Evolutionary conservation across 2,888 invertebrate species (phyloP), one percentile per base, ranked within the genome.

Genomic region (Macrosoma leucophasiata): DNA sequence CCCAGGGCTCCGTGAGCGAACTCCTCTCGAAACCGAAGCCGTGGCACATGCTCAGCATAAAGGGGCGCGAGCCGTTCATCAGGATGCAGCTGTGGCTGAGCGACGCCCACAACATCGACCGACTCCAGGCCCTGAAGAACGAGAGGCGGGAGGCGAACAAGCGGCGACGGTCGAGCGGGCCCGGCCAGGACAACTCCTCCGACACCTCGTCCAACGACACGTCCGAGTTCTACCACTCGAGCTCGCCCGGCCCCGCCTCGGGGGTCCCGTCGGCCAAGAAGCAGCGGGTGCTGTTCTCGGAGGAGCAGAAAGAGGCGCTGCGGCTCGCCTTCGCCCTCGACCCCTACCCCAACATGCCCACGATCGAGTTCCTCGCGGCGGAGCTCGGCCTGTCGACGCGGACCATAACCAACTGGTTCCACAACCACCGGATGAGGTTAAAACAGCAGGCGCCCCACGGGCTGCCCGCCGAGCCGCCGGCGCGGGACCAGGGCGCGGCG

Each of bases 351-450:
- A 97, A 96, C 70, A 94, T 97, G 60, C 93, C 94, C 13, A 96
- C 97, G 36, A 97, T 98, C 48, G 98, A 98, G 69, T 96, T 96
- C 63, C 87, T 99, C 37, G 97, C 98, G 15, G 89, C 90, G 15
- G 97, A 97, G 72, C 84, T 99, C 34, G 93, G 92, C 5, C 86
- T 99, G 21, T 95, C 96, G 4, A 93, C 97, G 29, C 88, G 98
- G 51, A 98, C 98, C 33, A 98, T 99, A 58, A 97, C 97, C 41
- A 99, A 99, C 78, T 99, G 99, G 99, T 99, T 99, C 87, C 98
- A 99, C 87, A 99, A 99, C 73, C 98, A 99, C 71, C 91, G 99
- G 55, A 99, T 99, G 96, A 89, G 99, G 43, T 89, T 97, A 64
- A 98, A 98, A 78, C 95, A 95, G 65, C 94, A 94, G 63, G 90